Evolutionary conservation across 2,888 invertebrate species (phyloP).

Genomic region (Brassicogethes aeneus): DNA sequence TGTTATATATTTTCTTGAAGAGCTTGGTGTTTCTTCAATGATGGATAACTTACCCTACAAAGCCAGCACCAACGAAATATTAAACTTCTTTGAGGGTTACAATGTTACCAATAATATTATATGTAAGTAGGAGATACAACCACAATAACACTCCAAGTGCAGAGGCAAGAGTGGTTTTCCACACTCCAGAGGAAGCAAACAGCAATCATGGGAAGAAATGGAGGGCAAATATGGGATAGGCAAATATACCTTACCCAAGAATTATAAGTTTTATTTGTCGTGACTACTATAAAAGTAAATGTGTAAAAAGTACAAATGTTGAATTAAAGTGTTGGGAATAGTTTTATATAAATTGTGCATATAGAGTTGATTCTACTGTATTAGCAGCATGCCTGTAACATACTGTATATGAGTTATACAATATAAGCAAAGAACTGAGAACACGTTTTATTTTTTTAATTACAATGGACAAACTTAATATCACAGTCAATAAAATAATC

Average conservation of each 20-base stretch:
- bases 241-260: conserved; percentile 42
- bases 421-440: too few species aligned
- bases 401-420: too few species aligned
- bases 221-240: conserved; percentile 46
- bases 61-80: conserved; percentile 78
- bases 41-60: conserved; percentile 87
- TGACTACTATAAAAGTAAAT: too few species aligned
- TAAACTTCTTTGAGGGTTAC: conserved; percentile 76
- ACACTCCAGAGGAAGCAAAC: conserved; percentile 68
- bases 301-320: too few species aligned
- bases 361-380: too few species aligned
- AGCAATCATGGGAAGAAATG: conserved; percentile 52
- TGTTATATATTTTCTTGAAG: conserved; percentile 26
- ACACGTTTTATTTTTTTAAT: too few species aligned
- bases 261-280: too few species aligned
- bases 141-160: conserved; percentile 84
- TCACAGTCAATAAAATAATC: background rate
- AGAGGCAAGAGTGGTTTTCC: conserved; percentile 83
- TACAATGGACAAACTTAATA: too few species aligned
- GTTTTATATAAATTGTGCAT: too few species aligned
- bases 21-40: conserved; percentile 26
- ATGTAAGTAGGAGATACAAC: conserved; percentile 77
- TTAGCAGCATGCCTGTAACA: too few species aligned
- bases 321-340: too few species aligned
- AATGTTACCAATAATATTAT: conserved; percentile 70